Evolutionary conservation across 2,113 vertebrate genomes (phyloP).

Genomic region (Butorides virescens): DNA sequence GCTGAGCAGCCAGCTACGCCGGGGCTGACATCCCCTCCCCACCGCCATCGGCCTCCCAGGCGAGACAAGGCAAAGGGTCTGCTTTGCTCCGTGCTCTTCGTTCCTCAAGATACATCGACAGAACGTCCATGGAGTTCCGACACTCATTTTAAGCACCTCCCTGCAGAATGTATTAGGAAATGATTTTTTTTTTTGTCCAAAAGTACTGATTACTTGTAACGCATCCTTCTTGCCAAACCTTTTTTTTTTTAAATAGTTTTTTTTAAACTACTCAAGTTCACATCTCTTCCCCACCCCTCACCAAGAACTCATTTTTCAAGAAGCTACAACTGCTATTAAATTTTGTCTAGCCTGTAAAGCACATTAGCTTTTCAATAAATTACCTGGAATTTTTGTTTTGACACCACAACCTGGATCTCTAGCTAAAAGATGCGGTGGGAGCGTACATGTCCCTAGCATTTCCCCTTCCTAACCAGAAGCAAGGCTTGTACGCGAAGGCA

Average conservation of each 20-base stretch:
- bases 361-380: background rate
- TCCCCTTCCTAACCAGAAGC: background rate
- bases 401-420: background rate
- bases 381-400: background rate
- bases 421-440: background rate
- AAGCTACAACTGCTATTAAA: background rate
- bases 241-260: background rate
- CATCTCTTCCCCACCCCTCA: background rate
- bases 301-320: background rate
- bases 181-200: no score
- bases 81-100: background rate
- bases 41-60: accelerated
- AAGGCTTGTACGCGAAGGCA: background rate
- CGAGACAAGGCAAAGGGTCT: background rate
- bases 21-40: background rate
- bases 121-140: background rate
- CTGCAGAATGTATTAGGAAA: background rate
- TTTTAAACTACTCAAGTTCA: background rate
- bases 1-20: background rate
- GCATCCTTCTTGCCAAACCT: background rate
- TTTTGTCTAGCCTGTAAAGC: background rate
- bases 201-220: background rate
- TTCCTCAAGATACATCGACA: background rate
- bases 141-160: background rate
- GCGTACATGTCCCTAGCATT: background rate